Evolutionary conservation across 2,113 vertebrate species (phyloP).

Genomic region (Microcebus tavaratra): DNA sequence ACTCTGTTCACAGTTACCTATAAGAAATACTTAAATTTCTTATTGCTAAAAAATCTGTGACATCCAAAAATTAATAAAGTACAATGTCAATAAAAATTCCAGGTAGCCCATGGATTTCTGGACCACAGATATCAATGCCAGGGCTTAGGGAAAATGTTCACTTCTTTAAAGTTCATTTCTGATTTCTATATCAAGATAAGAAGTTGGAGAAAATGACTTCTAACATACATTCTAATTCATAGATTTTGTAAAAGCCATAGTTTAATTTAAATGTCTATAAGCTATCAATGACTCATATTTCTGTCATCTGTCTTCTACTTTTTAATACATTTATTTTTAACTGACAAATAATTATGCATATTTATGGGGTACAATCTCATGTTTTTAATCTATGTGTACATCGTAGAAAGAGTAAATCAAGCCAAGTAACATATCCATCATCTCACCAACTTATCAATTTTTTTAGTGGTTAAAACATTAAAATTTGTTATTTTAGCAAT

Average conservation of each 20-base stretch:
- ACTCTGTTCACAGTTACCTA: background rate
- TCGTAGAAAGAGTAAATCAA: background rate
- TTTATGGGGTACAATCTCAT: background rate
- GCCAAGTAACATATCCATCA: background rate
- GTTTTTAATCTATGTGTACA: background rate
- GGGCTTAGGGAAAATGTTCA: background rate
- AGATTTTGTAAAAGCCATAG: background rate
- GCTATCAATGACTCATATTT: background rate
- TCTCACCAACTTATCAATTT: background rate
- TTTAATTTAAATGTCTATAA: slow-evolving; percentile 13
- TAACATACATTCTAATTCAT: background rate
- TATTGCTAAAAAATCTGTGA: background rate
- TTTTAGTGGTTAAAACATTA: background rate
- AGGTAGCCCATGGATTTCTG: background rate
- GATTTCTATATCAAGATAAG: background rate
- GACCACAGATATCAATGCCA: background rate
- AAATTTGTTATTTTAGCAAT: background rate
- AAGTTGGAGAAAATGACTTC: background rate
- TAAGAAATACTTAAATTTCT: background rate
- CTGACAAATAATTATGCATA: background rate
- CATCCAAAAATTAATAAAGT: background rate
- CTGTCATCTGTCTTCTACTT: background rate
- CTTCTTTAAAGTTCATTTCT: background rate
- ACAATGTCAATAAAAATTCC: slow-evolving; percentile 8
- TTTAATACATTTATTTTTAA: background rate